phyloP scores from a whole-genome alignment of 2,113 vertebrate genomes.

The Eptatretus burgeri region DNA sequence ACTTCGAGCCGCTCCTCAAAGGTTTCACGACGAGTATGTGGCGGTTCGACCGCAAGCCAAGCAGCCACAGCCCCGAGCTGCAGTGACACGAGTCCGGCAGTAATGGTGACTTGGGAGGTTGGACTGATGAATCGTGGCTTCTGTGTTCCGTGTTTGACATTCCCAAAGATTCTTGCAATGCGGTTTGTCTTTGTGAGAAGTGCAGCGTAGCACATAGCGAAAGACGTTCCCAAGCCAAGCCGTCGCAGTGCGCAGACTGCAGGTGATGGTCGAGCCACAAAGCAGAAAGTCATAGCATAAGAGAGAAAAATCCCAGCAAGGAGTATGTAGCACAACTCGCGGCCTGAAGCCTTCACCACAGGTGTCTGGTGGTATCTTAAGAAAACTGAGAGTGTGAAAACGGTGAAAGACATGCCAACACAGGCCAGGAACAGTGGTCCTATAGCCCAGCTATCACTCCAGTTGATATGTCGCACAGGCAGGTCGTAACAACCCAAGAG shows the following conservation, averaged over 20 bases:
- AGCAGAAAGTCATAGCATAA: conserved; percentile 89
- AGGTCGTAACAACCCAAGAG: conserved; percentile 59
- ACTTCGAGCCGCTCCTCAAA: conserved; percentile 18
- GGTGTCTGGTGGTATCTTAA: conserved; percentile 72
- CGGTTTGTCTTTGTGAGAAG: conserved; percentile 95
- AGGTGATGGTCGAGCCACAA: conserved; percentile 78
- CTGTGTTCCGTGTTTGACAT: conserved; percentile 50
- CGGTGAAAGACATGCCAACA: conserved; percentile 61
- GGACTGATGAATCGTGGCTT: conserved; percentile 90
- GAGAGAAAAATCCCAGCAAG: conserved; percentile 73
- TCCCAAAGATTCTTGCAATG: conserved; percentile 73
- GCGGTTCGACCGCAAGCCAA: not conserved
- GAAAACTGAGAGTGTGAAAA: conserved; percentile 53
- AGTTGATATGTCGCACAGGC: conserved; percentile 86
- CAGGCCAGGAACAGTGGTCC: conserved; percentile 83
- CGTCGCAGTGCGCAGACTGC: conserved; percentile 62
- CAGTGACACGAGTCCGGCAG: conserved; percentile 12
- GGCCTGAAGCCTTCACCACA: conserved; percentile 73
- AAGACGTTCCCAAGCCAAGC: conserved; percentile 63
- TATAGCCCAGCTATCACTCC: conserved; percentile 93
- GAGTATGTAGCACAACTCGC: conserved; percentile 79
- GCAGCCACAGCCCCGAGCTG: not conserved
- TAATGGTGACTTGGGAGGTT: conserved; percentile 86
- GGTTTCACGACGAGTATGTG: not conserved
- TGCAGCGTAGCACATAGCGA: conserved; percentile 79